Evolutionary conservation across 2,113 vertebrate species (phyloP), one percentile per base, ranked within the genome.

Genomic region (Malurus melanocephalus): DNA sequence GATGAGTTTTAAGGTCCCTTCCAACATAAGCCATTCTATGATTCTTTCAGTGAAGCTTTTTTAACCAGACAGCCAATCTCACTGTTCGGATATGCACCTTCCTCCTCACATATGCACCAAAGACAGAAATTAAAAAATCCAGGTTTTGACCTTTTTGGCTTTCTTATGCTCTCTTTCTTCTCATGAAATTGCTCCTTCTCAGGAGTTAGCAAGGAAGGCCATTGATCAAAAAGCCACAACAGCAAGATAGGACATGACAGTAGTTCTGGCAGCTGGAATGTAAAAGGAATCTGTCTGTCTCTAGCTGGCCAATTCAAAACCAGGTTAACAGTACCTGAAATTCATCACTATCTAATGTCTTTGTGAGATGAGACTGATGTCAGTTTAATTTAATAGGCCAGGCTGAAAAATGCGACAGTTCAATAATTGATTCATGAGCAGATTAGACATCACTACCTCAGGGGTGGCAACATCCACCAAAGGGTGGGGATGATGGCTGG

Each of bases 381-480:
- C 94, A 95, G 94, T 93, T 95, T 94, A 95, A 95, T 94, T 94
- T 95, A 94, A 95, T 94, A 95, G 89, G 51, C 94, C 71, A 80
- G 92, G 84, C 81, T 95, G 92, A 95, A 94, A 95, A 95, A 95
- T 66, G 95, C 16, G 16, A 93, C 91, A 94, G 91, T 81, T 87
- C 94, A 95, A 95, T 95, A 94, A 95, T 95, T 95, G 92, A 95
- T 95, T 95, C 89, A 90, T 82, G 92, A 95, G 94, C 76, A 89
- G 94, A 89, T 95, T 72, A 95, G 78, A 94, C 92, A 89, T 61
- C 43, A 12, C 43, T 79, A 91, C 91, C 92, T 85, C 84, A 40
- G 91, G 95, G 91, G 87, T 85, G 81, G 92, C 84, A 94, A 65
- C 91, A 59, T 87, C 32, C 74, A 85, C 87, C 62, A 24, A 23